Conservation (phyloP, 1,140 invertebrate species). For the Pectinophora gossypiella region DNA sequence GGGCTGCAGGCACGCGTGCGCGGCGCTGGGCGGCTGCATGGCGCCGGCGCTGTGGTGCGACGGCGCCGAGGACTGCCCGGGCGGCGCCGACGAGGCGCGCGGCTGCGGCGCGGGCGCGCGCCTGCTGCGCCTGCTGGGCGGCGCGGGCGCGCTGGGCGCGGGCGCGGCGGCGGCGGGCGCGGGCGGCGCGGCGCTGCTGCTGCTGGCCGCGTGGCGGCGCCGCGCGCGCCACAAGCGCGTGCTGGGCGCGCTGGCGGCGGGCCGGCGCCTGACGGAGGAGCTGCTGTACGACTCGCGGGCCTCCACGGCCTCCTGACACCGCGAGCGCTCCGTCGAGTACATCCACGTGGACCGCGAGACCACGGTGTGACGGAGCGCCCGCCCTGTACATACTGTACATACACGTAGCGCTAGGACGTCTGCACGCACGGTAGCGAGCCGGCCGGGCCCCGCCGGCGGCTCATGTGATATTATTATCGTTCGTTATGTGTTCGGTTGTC, state of each 20-base stretch:
- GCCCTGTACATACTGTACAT: slow-evolving; percentile 7
- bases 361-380: slow-evolving; percentile 82
- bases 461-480: slow-evolving; percentile 3
- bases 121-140: slow-evolving; percentile 46
- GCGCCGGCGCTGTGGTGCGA: slow-evolving; percentile 45
- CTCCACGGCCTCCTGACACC: slow-evolving; percentile 85
- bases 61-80: slow-evolving; percentile 42
- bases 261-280: slow-evolving; percentile 76
- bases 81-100: slow-evolving; percentile 46
- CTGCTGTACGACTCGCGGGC: slow-evolving; percentile 76
- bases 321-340: slow-evolving; percentile 90
- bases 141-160: slow-evolving; percentile 68
- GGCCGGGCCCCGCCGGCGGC: neutral
- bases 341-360: slow-evolving; percentile 92
- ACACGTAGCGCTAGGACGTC: neutral
- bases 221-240: slow-evolving; percentile 51
- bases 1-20: slow-evolving; percentile 25
- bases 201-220: slow-evolving; percentile 48
- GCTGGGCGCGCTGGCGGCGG: slow-evolving; percentile 74
- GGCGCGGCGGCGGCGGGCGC: slow-evolving; percentile 72
- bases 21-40: slow-evolving; percentile 54
- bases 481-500: slow-evolving; percentile 1
- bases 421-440: neutral
- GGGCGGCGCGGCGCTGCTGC: slow-evolving; percentile 39
- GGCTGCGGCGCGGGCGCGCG: slow-evolving; percentile 54